Evolutionary conservation across 2,888 invertebrate species (phyloP), one percentile per base, ranked within the genome.

Genomic region (Scaptomyza polygonia): DNA sequence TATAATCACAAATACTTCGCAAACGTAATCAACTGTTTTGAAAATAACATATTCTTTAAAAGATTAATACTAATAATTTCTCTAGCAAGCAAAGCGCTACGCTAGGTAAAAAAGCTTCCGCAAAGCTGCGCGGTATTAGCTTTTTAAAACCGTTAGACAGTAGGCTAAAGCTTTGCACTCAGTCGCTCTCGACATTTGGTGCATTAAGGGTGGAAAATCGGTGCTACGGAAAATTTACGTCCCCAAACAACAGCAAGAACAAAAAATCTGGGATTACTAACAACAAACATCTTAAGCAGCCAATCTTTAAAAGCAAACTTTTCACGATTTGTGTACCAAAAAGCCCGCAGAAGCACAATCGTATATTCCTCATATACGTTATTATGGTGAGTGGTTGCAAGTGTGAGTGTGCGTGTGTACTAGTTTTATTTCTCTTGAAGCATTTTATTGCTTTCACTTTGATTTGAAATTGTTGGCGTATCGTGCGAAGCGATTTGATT

Each of bases 91-190:
- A 30, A 25, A 53, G 29, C 21, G 34, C 53, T 44, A 12, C 34
- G 42, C 32, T 29, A 18, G 42, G 34, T 25, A 11, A 30, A 61
- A 77, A 77, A 77, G 68, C 81, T 73, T 56, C 29, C 48, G 16
- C 14, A 82, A 80, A 81, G 86, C 86, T 85, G 51, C 42, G 44
- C 44, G 48, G 42, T 25, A 18, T 27, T 68, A 71, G 82, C 84
- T 87, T 80, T 71, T 49, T 18, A 59, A 84, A 79, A 82, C 88
- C 86, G 86, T 86, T 84, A 78, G 77, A 58, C 64, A 18, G 39
- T 30, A 36, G 39, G 29, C 58, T 14, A 71, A 76, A 79, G 72
- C 72, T 72, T 70, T 45, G 25, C 39, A 45, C 42, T 78, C 81
- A 86, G 79, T 84, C 75, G 75, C 72, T 77, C 64, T 59, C 72